phyloP scores from a whole-genome alignment of 2,888 invertebrate genomes.

The Gastrophysa polygoni region DNA sequence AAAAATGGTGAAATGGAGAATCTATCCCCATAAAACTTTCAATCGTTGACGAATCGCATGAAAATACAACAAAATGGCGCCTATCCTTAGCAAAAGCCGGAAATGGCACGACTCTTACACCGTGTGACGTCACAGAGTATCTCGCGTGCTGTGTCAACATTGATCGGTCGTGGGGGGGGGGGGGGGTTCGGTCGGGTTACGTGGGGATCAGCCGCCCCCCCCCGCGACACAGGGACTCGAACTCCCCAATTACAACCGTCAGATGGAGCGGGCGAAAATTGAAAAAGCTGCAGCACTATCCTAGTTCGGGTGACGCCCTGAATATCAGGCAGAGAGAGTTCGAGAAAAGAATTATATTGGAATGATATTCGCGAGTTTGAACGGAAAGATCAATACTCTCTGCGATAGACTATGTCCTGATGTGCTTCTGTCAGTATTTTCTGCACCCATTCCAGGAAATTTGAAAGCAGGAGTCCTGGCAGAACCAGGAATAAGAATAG shows the following conservation, averaged over 20 bases:
- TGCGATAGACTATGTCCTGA: too few species aligned
- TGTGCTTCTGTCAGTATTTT: too few species aligned
- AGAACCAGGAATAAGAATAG: too few species aligned
- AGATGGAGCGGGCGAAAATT: conserved; percentile 52
- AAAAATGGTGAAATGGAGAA: too few species aligned
- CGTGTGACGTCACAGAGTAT: conserved; percentile 38
- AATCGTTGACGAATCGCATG: too few species aligned
- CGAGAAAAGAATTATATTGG: not conserved
- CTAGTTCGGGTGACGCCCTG: conserved; percentile 43
- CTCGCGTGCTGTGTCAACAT: conserved; percentile 58
- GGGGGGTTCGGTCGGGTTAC: too few species aligned
- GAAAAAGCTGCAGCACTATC: conserved; percentile 44
- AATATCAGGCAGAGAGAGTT: conserved; percentile 17
- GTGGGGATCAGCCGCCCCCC: conserved; percentile 44
- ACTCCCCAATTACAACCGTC: conserved; percentile 50
- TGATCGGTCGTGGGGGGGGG: conserved; percentile 50
- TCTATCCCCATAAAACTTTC: too few species aligned
- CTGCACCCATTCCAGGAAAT: too few species aligned
- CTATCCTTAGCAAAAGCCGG: conserved; percentile 15
- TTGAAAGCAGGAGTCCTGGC: too few species aligned
- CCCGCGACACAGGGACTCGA: conserved; percentile 48
- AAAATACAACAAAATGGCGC: conserved; percentile 13
- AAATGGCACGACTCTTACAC: conserved; percentile 27
- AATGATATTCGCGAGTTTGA: too few species aligned
- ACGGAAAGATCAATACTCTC: too few species aligned